Percentiles rank a stretch among this genome's conserved stretches.
phyloP scores from a whole-genome alignment of 2,797 vertebrate genomes.

The Crocidura indochinensis region DNA sequence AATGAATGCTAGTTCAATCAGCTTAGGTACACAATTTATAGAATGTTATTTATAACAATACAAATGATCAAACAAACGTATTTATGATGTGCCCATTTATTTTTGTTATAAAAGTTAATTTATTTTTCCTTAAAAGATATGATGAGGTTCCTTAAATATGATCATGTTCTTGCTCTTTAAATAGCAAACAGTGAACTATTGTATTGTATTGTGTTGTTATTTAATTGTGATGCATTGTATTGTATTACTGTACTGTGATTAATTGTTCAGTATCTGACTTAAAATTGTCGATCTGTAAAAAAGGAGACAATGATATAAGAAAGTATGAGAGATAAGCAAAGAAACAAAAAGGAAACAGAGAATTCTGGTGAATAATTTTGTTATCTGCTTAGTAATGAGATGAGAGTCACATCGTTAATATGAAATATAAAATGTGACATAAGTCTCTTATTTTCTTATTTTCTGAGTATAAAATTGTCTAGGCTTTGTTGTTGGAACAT shows the following conservation, averaged over 20 bases:
- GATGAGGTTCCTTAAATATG: constrained; percentile 8
- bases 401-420: not conserved
- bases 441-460: constrained; percentile 22
- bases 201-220: too few relatives aligned
- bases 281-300: not conserved
- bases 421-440: not conserved
- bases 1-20: constrained; percentile 56
- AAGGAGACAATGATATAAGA: not conserved
- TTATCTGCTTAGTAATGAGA: constrained; percentile 10
- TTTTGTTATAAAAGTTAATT: constrained; percentile 28
- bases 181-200: not conserved
- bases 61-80: constrained; percentile 62
- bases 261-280: not conserved
- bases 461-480: not conserved
- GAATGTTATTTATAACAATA: not conserved
- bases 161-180: not conserved
- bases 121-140: constrained; percentile 50
- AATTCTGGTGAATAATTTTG: not conserved
- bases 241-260: not conserved
- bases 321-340: too few relatives aligned
- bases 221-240: too few relatives aligned
- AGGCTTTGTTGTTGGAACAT: not conserved
- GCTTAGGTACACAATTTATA: constrained; percentile 29
- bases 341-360: not conserved
- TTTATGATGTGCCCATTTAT: not conserved